These are phyloP conservation scores for Phytoseiulus persimilis DNA, from an alignment of 2,888 invertebrate species.

Conservation along the genomic window DNA sequence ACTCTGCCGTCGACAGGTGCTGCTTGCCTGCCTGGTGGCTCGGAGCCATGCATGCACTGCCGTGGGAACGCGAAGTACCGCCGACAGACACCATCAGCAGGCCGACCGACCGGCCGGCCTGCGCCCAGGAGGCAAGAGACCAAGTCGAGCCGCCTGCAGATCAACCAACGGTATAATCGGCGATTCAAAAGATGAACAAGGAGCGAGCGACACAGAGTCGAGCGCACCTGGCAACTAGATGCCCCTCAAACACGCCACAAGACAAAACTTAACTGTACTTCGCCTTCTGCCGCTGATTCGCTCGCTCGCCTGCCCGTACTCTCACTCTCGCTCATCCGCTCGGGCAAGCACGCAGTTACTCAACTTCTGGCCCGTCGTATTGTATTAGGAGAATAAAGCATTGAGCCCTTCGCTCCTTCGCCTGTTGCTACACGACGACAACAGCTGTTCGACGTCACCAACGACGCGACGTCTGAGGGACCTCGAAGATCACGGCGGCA, in stretches of 20 bases:
- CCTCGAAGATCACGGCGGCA: neutral
- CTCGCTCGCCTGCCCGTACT: too few species aligned
- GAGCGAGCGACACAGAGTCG: too few species aligned
- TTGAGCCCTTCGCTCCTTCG: neutral
- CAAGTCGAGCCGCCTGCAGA: conserved; percentile 5
- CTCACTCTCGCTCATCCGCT: neutral
- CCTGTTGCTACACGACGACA: neutral
- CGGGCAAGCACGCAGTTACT: neutral
- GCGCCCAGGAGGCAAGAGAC: neutral
- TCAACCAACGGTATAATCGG: neutral
- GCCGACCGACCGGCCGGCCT: neutral
- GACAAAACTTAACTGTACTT: neutral
- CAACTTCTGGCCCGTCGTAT: neutral
- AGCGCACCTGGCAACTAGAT: neutral
- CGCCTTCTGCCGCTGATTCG: neutral
- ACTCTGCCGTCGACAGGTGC: neutral
- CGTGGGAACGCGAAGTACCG: neutral
- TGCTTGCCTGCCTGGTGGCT: neutral
- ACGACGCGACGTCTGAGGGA: neutral
- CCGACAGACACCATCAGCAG: neutral
- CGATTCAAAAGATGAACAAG: neutral
- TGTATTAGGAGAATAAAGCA: neutral
- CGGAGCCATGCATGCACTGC: neutral
- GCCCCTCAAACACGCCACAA: neutral
- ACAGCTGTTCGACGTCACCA: neutral